phyloP scores from a whole-genome alignment of 2,113 vertebrate genomes.

The Bubo scandiacus region DNA sequence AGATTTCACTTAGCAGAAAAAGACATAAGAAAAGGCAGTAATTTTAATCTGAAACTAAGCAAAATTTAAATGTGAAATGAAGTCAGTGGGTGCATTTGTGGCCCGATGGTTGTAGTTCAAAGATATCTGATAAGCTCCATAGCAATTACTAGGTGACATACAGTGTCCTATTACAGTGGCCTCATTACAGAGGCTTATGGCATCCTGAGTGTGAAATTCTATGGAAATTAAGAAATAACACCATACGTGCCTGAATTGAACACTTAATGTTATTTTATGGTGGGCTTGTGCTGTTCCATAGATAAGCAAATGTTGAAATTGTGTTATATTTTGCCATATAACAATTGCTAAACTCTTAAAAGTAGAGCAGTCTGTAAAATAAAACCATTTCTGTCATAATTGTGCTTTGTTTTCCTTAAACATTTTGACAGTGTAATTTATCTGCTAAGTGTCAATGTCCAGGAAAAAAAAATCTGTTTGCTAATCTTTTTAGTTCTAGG shows the following conservation, averaged over 20 bases:
- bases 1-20: background rate
- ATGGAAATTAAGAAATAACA: background rate
- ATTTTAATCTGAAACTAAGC: background rate
- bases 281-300: background rate
- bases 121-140: background rate
- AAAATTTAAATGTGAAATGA: background rate
- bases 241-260: background rate
- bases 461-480: slow-evolving; percentile 2
- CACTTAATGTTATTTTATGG: background rate
- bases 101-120: background rate
- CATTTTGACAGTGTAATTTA: slow-evolving; percentile 32
- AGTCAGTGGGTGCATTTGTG: background rate
- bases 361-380: background rate
- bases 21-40: background rate
- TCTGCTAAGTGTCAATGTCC: slow-evolving; percentile 37
- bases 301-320: background rate
- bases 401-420: slow-evolving; percentile 46
- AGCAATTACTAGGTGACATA: background rate
- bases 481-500: slow-evolving; percentile 53
- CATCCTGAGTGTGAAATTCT: background rate
- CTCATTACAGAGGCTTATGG: background rate
- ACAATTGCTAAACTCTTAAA: slow-evolving; percentile 16
- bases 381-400: slow-evolving; percentile 16
- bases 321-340: background rate
- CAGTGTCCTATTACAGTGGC: background rate